These are phyloP conservation scores for Sylvia borin DNA, from an alignment of 2,797 vertebrate species.

Conservation along the genomic window DNA sequence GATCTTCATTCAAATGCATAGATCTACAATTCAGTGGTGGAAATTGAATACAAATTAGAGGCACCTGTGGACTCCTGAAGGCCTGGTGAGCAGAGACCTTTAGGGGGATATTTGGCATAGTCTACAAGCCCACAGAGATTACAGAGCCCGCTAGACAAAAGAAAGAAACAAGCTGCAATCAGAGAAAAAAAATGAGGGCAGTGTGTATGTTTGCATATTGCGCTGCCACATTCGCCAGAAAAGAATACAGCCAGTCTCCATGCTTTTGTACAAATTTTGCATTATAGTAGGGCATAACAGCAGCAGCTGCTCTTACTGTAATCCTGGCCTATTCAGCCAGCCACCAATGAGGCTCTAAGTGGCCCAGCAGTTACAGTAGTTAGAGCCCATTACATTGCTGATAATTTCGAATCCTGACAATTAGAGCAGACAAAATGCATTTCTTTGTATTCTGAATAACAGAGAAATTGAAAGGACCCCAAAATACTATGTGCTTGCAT, in stretches of 20 bases:
- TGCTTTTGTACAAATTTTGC: constrained; percentile 30
- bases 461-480: constrained; percentile 27
- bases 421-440: constrained; percentile 39
- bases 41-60: constrained; percentile 31
- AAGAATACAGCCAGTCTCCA: constrained; percentile 20
- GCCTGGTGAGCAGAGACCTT: constrained; percentile 11
- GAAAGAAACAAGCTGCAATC: constrained; percentile 60
- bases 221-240: constrained; percentile 12
- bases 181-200: constrained; percentile 27
- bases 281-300: constrained; percentile 37
- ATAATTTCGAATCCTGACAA: constrained; percentile 62
- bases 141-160: constrained; percentile 57
- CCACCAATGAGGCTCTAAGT: constrained; percentile 37
- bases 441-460: constrained; percentile 53
- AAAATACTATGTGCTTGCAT: not conserved
- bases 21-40: not conserved
- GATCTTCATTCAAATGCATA: not conserved
- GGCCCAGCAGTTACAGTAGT: constrained; percentile 61
- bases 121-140: not conserved
- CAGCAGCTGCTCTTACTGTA: constrained; percentile 63
- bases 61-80: constrained; percentile 22
- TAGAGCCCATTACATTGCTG: constrained; percentile 55
- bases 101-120: constrained; percentile 12
- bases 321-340: constrained; percentile 56
- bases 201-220: not conserved